phyloP scores from a whole-genome alignment of 2,888 invertebrate species.

The Agrypnus murinus region DNA sequence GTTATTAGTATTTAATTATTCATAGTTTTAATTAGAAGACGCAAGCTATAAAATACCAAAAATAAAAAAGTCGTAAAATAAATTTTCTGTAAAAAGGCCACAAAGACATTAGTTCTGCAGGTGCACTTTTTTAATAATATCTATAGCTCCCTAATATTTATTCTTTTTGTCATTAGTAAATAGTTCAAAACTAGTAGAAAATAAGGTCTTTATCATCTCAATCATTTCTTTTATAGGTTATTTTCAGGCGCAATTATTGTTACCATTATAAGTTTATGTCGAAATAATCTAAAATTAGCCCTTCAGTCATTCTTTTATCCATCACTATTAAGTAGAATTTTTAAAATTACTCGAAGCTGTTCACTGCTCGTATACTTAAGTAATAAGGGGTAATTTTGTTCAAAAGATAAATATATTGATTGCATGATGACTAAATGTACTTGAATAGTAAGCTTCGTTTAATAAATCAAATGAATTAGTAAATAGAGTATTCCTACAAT shows the following conservation, averaged over 20 bases:
- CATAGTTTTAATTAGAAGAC: constrained; percentile 28
- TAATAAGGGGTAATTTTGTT: too few species aligned
- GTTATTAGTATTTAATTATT: constrained; percentile 26
- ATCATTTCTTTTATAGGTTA: too few species aligned
- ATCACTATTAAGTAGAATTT: too few species aligned
- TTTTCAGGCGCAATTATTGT: too few species aligned
- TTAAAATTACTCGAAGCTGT: too few species aligned
- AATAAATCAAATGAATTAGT: constrained; percentile 33
- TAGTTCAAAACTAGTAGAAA: neutral
- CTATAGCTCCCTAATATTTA: constrained; percentile 2
- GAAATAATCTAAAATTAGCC: too few species aligned
- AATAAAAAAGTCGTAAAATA: constrained; percentile 29
- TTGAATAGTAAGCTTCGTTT: constrained; percentile 11
- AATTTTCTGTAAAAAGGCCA: constrained; percentile 25
- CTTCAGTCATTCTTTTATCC: too few species aligned
- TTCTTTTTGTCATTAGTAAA: constrained; percentile 1
- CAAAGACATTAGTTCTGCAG: constrained; percentile 26
- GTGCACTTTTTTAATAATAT: constrained; percentile 20
- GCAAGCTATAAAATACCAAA: constrained; percentile 18
- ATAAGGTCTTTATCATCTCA: neutral
- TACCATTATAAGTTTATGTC: too few species aligned
- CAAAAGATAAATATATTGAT: too few species aligned
- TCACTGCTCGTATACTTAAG: too few species aligned
- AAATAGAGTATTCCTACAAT: constrained; percentile 30
- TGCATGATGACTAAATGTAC: neutral